A percentile compares a stretch with the other conserved stretches of the same genome.
Evolutionary conservation across 2,888 invertebrate species (phyloP).

Genomic region (Diloba caeruleocephala): DNA sequence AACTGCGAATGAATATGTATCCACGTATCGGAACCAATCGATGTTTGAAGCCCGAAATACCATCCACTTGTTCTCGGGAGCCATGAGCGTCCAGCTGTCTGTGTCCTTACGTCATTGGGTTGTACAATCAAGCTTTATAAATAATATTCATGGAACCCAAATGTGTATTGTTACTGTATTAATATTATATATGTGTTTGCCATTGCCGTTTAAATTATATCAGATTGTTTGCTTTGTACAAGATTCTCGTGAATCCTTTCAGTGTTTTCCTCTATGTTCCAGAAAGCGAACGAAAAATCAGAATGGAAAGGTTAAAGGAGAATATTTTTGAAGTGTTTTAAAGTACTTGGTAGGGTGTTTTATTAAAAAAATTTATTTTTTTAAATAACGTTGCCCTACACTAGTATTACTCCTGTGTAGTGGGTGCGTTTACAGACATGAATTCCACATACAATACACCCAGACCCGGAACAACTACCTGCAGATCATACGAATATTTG

Average conservation of each 20-base stretch:
- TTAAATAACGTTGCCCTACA: too few species aligned
- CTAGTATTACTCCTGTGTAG: too few species aligned
- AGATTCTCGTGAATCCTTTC: slow-evolving; percentile 30
- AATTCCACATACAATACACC: too few species aligned
- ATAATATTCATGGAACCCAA: slow-evolving; percentile 46
- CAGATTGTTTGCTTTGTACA: slow-evolving; percentile 27
- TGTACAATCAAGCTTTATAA: slow-evolving; percentile 56
- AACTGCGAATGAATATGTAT: slow-evolving; percentile 27
- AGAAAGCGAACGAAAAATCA: too few species aligned
- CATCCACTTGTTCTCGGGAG: slow-evolving; percentile 63
- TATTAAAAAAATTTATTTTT: too few species aligned
- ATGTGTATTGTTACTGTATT: slow-evolving; percentile 28
- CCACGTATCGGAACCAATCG: slow-evolving; percentile 35
- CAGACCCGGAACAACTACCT: too few species aligned
- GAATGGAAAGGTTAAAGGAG: too few species aligned
- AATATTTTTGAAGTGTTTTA: too few species aligned
- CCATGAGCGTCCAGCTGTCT: slow-evolving; percentile 68
- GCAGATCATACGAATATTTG: too few species aligned
- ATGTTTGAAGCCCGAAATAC: slow-evolving; percentile 63
- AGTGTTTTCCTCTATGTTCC: slow-evolving; percentile 23
- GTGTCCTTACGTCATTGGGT: slow-evolving; percentile 64
- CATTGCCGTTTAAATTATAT: slow-evolving; percentile 16
- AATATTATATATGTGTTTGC: slow-evolving; percentile 24
- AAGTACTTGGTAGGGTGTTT: too few species aligned
- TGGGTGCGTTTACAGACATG: too few species aligned